Conservation (phyloP, 2,797 vertebrate genomes). For the Dromococcyx pavoninus region DNA sequence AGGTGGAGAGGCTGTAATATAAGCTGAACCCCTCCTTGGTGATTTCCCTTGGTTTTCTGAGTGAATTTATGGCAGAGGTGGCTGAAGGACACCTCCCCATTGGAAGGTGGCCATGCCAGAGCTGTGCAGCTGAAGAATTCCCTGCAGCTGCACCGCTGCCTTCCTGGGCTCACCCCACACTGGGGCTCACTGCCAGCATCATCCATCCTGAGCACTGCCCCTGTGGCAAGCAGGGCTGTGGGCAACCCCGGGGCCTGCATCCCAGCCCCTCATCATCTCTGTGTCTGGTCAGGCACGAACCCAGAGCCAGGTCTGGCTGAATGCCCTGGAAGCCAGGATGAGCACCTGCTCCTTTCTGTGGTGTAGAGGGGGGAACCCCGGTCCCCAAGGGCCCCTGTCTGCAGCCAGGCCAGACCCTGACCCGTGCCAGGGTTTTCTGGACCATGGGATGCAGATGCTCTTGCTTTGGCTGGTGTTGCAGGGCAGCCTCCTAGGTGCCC, state of each 20-base stretch:
- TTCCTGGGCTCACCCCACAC: background rate
- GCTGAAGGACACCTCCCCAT: background rate
- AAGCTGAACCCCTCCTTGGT: background rate
- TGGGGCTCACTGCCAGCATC: background rate
- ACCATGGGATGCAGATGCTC: rapidly evolving
- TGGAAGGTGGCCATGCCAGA: rapidly evolving
- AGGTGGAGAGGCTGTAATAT: rapidly evolving
- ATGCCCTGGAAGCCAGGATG: no score
- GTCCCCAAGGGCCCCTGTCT: no score
- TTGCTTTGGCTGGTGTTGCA: background rate
- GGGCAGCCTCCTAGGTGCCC: background rate
- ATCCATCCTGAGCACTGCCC: background rate
- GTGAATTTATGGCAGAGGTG: rapidly evolving
- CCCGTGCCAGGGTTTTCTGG: no score
- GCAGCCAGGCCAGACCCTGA: background rate
- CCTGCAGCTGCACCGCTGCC: background rate
- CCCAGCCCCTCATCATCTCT: background rate
- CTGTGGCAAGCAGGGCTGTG: background rate
- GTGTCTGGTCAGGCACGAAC: rapidly evolving
- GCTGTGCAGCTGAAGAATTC: background rate
- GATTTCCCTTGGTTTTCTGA: background rate
- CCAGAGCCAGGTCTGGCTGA: background rate
- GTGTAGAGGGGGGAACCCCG: no score
- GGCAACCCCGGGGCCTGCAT: rapidly evolving
- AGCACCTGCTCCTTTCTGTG: no score